These are phyloP conservation scores for Lysiphlebus fabarum DNA, from an alignment of 1,140 invertebrate genomes.

Conservation along the genomic window DNA sequence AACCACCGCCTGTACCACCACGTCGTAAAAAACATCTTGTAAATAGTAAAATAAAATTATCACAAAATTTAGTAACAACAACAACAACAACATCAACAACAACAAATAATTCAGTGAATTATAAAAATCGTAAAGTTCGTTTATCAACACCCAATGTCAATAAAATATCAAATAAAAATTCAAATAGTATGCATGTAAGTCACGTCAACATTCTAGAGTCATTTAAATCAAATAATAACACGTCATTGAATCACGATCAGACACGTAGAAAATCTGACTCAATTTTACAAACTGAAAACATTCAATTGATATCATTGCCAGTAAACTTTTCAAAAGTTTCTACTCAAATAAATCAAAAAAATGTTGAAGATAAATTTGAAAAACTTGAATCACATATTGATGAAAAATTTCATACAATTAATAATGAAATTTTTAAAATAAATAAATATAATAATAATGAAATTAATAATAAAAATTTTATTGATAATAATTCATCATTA, in stretches of 20 bases:
- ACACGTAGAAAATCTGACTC: neutral
- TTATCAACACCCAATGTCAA: too few species aligned
- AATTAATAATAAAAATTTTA: too few species aligned
- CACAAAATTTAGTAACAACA: neutral
- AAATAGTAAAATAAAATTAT: conserved; percentile 4
- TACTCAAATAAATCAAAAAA: neutral
- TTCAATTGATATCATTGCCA: conserved; percentile 7
- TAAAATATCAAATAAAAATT: too few species aligned
- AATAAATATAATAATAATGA: too few species aligned
- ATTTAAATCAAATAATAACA: conserved; percentile 7
- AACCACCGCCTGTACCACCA: conserved; percentile 47
- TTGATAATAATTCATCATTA: conserved; percentile 37
- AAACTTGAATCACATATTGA: neutral
- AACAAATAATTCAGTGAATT: neutral
- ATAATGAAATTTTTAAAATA: too few species aligned
- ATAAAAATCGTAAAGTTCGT: too few species aligned
- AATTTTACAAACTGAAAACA: neutral
- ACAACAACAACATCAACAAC: neutral
- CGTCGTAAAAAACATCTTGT: conserved; percentile 38
- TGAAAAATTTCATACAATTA: too few species aligned
- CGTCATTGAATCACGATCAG: neutral
- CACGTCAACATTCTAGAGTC: too few species aligned
- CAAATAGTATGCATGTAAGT: too few species aligned
- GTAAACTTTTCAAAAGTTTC: too few species aligned
- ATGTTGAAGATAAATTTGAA: neutral